Conservation (phyloP, 2,888 invertebrate species). For the Apodemia zela region DNA sequence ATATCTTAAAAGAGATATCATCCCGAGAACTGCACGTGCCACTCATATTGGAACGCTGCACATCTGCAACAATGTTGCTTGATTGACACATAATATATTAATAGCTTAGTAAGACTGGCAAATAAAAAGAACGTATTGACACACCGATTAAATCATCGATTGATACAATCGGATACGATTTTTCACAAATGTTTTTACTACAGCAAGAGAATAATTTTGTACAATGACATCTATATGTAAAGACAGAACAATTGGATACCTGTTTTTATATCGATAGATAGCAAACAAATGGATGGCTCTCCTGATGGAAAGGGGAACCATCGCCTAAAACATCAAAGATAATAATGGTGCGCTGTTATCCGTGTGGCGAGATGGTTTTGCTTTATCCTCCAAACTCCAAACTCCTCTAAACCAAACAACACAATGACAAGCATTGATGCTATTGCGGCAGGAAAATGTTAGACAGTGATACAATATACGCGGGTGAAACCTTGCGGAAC, state of each 20-base stretch:
- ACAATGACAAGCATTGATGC: too few relatives aligned
- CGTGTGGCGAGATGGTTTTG: too few relatives aligned
- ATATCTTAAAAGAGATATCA: constrained; percentile 12
- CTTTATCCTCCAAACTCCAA: too few relatives aligned
- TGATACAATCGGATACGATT: not conserved
- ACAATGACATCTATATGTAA: too few relatives aligned
- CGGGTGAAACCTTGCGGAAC: too few relatives aligned
- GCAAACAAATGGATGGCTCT: not conserved
- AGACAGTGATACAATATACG: too few relatives aligned
- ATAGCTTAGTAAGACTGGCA: not conserved
- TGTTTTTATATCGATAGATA: not conserved
- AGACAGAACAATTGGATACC: too few relatives aligned
- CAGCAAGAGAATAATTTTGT: not conserved
- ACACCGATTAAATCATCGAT: not conserved
- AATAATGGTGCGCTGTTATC: too few relatives aligned
- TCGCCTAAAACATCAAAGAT: too few relatives aligned
- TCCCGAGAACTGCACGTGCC: constrained; percentile 6
- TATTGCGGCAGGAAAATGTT: too few relatives aligned
- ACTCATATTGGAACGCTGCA: constrained; percentile 9
- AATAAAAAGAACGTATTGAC: constrained; percentile 7
- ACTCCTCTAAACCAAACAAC: too few relatives aligned
- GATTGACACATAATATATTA: constrained; percentile 17
- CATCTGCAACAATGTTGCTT: constrained; percentile 18
- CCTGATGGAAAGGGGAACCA: not conserved
- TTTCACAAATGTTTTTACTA: not conserved